Evolutionary conservation across 2,888 invertebrate genomes (phyloP), one percentile per base, ranked within the genome.

Genomic region (Amblyteles armatorius): DNA sequence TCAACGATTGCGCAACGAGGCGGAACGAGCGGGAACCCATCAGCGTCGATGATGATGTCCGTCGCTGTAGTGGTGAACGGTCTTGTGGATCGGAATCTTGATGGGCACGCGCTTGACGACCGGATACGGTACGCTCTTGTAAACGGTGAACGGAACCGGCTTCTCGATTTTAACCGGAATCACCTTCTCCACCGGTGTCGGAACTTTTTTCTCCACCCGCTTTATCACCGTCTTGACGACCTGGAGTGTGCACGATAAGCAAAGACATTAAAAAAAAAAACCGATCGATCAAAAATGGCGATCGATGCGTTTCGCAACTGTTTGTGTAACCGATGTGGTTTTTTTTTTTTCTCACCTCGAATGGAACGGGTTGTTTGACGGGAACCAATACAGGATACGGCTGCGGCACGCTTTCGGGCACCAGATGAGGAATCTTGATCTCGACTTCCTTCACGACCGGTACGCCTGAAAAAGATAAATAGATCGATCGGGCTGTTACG

Each of bases 61-160:
- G 48, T 82, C 76, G 19, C 85, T 82, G 79, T 85, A 96, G 88
- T 96, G 96, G 89, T 96, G 95, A 81, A 96, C 95, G 29, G 96
- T 95, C 93, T 96, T 96, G 90, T 96, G 95, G 3, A 96, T 95
- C 0, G 96, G 96, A 60, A 96, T 96, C 90, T 96, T 95, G 55
- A 96, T 96, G 11, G 96, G 96, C 9, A 96, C 95, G 1, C 95
- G 95, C 88, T 96, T 96, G 73, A 96, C 94, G 79, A 95, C 95
- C 0, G 96, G 96, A 57, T 96, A 95, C 22, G 96, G 96, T 0
- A 96, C 95, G 1, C 93, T 94, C 89, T 95, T 96, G 87, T 96
- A 96, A 0, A 96, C 96, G 0, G 95, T 95, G 89, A 96, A 96
- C 0, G 96, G 96, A 16, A 96, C 96, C 0, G 96, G 96, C 90